These are phyloP conservation scores for Vanessa cardui DNA, from an alignment of 2,888 invertebrate species.

Conservation along the genomic window DNA sequence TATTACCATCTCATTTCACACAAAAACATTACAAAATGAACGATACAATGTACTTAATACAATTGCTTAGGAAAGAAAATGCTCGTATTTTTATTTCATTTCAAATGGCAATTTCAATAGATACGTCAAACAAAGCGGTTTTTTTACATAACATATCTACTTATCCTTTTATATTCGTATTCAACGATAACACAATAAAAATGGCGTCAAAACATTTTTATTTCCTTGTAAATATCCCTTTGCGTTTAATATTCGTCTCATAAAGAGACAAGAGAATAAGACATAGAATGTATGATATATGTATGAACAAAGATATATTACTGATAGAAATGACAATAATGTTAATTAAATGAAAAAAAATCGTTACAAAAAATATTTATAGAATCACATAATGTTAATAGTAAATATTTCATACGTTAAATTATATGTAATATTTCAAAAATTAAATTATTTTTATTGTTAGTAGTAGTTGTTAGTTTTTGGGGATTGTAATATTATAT, in stretches of 20 bases:
- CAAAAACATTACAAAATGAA: background rate
- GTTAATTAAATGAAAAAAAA: no score
- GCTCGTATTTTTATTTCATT: slow-evolving; percentile 5
- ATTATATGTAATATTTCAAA: no score
- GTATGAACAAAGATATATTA: slow-evolving; percentile 38
- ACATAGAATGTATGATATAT: slow-evolving; percentile 62
- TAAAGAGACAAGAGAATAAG: slow-evolving; percentile 59
- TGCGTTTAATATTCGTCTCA: slow-evolving; percentile 73
- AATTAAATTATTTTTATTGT: no score
- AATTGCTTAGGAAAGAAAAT: background rate
- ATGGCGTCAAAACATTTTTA: slow-evolving; percentile 66
- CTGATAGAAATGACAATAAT: background rate
- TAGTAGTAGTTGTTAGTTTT: no score
- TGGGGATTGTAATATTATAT: no score
- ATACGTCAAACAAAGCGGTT: slow-evolving; percentile 13
- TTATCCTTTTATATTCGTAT: slow-evolving; percentile 41
- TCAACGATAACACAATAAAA: slow-evolving; percentile 50
- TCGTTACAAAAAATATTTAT: no score
- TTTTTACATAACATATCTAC: slow-evolving; percentile 29
- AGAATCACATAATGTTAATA: no score
- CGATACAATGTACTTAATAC: no score
- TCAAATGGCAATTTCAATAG: slow-evolving; percentile 6
- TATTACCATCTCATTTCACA: background rate
- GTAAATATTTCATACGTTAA: no score
- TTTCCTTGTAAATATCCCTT: slow-evolving; percentile 65